phyloP scores from a whole-genome alignment of 2,797 vertebrate species.

The Rhinoraja longicauda region DNA sequence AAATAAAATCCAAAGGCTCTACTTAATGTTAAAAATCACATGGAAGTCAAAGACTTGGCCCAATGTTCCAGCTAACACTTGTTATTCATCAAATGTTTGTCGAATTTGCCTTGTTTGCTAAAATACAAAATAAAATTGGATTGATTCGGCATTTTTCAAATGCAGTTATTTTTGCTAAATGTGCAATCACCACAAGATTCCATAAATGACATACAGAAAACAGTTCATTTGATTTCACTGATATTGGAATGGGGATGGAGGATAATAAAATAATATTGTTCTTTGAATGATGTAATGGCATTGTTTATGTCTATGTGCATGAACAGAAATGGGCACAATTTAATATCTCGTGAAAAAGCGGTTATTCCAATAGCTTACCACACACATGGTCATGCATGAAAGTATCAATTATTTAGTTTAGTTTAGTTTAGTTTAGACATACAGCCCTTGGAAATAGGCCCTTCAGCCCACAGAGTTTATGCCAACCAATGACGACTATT shows the following conservation, averaged over 20 bases:
- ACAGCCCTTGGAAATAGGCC: too few species aligned
- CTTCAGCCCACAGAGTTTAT: too few species aligned
- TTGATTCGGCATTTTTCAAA: neutral
- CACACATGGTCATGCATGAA: neutral
- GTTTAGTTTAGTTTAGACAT: too few species aligned
- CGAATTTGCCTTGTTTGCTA: neutral
- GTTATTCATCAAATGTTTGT: neutral
- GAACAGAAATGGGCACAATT: neutral
- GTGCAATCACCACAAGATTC: neutral
- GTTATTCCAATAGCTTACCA: neutral
- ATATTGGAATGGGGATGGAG: neutral
- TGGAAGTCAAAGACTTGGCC: neutral
- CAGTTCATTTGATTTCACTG: neutral
- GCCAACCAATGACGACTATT: too few species aligned
- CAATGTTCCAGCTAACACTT: neutral
- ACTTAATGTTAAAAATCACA: neutral
- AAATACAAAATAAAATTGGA: neutral
- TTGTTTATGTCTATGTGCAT: neutral
- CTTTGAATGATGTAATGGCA: neutral
- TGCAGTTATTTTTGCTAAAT: neutral
- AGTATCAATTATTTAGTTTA: neutral
- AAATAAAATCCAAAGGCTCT: neutral
- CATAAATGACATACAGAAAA: neutral
- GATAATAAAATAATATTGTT: neutral
- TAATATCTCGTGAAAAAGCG: neutral